Conservation (phyloP, 37 sponge, comb jelly and placozoan genomes). For the Oscarella lobularis region DNA sequence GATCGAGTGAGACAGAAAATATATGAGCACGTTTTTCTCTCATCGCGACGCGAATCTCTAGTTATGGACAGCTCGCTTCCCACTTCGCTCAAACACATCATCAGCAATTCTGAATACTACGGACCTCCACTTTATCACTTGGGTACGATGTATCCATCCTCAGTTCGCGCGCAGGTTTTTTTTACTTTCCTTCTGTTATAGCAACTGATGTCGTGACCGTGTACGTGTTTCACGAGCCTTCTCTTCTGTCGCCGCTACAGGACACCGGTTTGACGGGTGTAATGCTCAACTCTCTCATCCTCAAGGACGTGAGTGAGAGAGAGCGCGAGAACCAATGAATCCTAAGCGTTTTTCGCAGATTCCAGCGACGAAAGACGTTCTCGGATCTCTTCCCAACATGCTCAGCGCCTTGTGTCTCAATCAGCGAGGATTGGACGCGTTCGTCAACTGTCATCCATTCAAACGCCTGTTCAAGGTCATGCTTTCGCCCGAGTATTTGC, state of each 20-base stretch:
- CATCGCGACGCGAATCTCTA: too few relatives aligned
- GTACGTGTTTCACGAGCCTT: conserved; percentile 62
- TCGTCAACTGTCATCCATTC: conserved; percentile 74
- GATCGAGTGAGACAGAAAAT: conserved; percentile 73
- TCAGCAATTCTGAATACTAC: conserved; percentile 93
- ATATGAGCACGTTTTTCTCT: too few relatives aligned
- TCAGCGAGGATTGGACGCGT: conserved; percentile 60
- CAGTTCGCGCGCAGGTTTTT: too few relatives aligned
- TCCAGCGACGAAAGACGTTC: conserved; percentile 84
- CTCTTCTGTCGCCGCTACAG: conserved; percentile 73
- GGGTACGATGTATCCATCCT: too few relatives aligned
- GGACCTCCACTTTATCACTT: conserved; percentile 85
- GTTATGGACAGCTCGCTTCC: conserved; percentile 83
- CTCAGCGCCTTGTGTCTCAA: conserved; percentile 96
- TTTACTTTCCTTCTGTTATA: too few relatives aligned
- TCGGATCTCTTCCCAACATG: conserved; percentile 78
- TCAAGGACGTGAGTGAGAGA: conserved; percentile 83
- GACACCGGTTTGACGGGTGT: conserved; percentile 82
- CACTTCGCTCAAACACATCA: conserved; percentile 70
- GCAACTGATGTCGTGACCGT: conserved; percentile 8
- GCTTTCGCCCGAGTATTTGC: conserved; percentile 74
- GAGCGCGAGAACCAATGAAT: too few relatives aligned
- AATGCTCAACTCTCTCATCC: conserved; percentile 78
- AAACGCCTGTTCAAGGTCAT: conserved; percentile 82
- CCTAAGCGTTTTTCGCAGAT: conserved; percentile 53